Base-by-base conservation (phyloP, 2,888 invertebrate genomes). In the Ophioninae sp. region DNA sequence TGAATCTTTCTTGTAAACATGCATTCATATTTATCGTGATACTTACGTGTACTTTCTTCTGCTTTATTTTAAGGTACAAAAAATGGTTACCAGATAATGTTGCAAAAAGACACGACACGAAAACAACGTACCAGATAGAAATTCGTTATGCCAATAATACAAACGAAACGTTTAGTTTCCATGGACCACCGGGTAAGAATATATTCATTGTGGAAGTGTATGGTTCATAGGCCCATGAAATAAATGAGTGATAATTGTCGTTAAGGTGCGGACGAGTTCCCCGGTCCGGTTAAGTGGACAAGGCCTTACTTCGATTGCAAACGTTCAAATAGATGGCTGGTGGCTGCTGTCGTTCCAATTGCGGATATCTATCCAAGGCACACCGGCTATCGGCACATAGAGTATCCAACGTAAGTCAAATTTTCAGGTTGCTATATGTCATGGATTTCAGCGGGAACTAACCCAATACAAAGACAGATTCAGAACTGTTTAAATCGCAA, bases 291-390 rank as follows among this genome's bases (percentile, higher is more conserved):
- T 0, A 96, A 97, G 92, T 99, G 97, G 96, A 98, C 98, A 0
- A 94, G 96, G 81, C 99, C 99, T 0, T 99, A 99, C 92, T 99
- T 98, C 92, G 99, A 99, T 94, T 99, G 99, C 92, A 98, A 97
- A 6, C 94, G 98, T 85, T 96, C 98, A 0, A 98, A 99, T 93
- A 97, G 98, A 91, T 99, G 99, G 99, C 94, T 99, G 56, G 96
- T 99, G 8, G 97, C 96, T 37, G 99, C 98, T 0, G 97, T 98
- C 1, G 97, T 98, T 30, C 99, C 99, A 0, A 97, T 99, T 59
- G 98, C 98, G 5, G 99, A 99, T 91, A 98, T 98, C 87, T 98
- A 97, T 93, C 99, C 99, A 0, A 94, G 98, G 17, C 98, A 98
- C 91, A 98, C 98, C 2, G 96, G 97, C 87, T 98, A 97, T 92